Conservation (phyloP, 2,113 vertebrate species). For the Prunella fulvescens region DNA sequence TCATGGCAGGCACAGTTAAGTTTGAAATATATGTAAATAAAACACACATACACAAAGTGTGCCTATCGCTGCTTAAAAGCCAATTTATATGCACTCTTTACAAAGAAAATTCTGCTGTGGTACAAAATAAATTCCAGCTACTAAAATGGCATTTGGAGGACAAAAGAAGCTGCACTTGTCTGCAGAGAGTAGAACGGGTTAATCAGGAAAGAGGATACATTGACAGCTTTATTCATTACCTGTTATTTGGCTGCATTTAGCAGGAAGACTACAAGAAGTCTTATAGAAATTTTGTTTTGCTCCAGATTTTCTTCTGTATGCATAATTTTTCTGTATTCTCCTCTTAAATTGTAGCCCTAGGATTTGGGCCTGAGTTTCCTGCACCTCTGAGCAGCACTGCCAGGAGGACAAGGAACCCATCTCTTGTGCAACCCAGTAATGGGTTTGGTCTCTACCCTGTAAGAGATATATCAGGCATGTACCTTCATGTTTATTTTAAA, state of each 20-base stretch:
- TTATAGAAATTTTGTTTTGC: neutral
- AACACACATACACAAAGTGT: neutral
- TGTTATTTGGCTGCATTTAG: neutral
- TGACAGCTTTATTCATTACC: neutral
- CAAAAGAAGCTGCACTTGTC: neutral
- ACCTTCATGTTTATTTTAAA: neutral
- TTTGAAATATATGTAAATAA: slow-evolving; percentile 2
- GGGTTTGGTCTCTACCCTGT: neutral
- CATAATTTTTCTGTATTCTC: neutral
- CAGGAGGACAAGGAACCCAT: neutral
- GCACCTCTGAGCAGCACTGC: neutral
- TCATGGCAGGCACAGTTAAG: neutral
- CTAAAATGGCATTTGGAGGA: neutral
- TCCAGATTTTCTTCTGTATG: neutral
- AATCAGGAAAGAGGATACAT: neutral
- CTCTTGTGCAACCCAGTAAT: neutral
- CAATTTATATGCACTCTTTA: neutral
- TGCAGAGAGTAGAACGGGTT: neutral
- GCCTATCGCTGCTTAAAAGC: neutral
- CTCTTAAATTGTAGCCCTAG: neutral
- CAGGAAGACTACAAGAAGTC: neutral
- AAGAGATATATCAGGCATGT: neutral
- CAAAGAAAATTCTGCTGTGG: neutral
- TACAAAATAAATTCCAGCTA: neutral
- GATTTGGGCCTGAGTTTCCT: neutral